Conservation (phyloP, 2,113 vertebrate species). For the Daphoenositta chrysoptera region DNA sequence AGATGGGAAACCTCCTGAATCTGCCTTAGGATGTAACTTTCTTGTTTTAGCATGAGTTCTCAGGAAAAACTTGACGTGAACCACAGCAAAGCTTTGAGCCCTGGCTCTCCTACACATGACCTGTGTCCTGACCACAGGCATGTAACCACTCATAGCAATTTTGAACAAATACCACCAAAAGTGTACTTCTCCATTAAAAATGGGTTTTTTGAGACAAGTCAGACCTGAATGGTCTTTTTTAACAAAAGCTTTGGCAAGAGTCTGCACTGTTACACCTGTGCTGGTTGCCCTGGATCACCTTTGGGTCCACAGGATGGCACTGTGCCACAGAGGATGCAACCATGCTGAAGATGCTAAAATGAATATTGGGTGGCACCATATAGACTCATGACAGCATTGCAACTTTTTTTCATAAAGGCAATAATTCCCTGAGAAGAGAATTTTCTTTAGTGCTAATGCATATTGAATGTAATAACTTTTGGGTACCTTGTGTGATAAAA, state of each 20-base stretch:
- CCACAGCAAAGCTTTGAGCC: neutral
- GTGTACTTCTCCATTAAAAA: neutral
- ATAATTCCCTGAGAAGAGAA: neutral
- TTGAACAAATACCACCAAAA: neutral
- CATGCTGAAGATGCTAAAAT: neutral
- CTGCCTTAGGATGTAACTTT: neutral
- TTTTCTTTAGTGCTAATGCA: neutral
- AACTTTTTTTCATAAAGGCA: neutral
- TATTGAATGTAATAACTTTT: neutral
- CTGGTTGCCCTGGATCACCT: neutral
- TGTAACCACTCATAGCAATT: neutral
- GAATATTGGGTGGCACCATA: neutral
- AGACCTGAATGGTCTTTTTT: neutral
- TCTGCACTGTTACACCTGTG: accelerated
- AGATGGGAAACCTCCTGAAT: neutral
- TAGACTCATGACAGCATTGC: neutral
- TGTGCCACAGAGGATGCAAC: neutral
- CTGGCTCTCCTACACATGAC: neutral
- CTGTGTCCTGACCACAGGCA: neutral
- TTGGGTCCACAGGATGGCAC: neutral
- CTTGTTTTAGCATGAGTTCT: neutral
- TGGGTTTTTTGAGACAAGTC: neutral
- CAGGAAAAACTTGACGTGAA: neutral
- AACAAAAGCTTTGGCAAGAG: neutral
- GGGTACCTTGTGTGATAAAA: neutral